Base-by-base conservation (phyloP, 2,797 vertebrate species). In the Mallotus villosus region DNA sequence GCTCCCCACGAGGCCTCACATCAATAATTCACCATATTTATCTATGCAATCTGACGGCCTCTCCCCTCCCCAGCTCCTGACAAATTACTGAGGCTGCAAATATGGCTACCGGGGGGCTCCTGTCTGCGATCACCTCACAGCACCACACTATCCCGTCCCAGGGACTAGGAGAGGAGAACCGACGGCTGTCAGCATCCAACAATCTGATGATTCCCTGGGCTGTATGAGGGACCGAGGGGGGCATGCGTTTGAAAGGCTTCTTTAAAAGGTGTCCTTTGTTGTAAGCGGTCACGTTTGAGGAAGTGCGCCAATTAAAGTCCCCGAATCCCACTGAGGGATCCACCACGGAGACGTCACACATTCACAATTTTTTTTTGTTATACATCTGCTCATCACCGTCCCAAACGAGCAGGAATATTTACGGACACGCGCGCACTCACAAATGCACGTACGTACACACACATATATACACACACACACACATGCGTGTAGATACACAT, bases 1-100 rank as follows among this genome's bases (percentile, higher is more conserved):
- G 62, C 80, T 88, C 87, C 85, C 84, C 81, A 73, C 89, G 79
- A 84, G 75, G 85, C 75, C 69, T 77, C 75, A 83, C 88, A 92
- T 92, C 89, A 92, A 92, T 93, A 91, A 92, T 92, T 93, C 90
- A 92, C 79, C 80, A 82, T 90, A 91, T 92, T 93, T 92, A 92
- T 91, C 91, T 88, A 89, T 91, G 88, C 90, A 91, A 90, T 91
- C 89, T 89, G 88, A 90, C 76, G 84, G 89, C 85, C 86, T 85
- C 88, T 85, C 84, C 90, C 87, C 80, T 88, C 82, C 72, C 78
- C 86, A 84, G 82, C 89, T 84, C 78, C 74, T 80, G 87, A 90
- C 86, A 90, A 90, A 90, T 86, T 84, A 86, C 73, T 70, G 84
- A 85, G 88, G 87, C 83, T 69, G 80, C 85, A 87, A 84, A 90